These are phyloP conservation scores for Drosophila lowei DNA, from an alignment of 1,140 invertebrate genomes.

Conservation along the genomic window DNA sequence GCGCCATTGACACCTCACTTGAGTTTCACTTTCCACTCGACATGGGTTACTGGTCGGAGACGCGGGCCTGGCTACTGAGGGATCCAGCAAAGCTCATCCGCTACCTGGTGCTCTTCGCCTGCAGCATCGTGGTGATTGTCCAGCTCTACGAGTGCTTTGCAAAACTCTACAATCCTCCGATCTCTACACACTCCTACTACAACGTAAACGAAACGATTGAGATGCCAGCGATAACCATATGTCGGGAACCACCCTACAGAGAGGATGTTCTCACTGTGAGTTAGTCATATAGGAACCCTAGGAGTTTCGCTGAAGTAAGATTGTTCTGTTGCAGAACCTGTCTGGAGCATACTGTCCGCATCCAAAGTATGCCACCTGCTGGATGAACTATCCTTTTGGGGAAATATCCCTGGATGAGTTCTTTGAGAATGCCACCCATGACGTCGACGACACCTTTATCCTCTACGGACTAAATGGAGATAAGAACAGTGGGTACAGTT, in stretches of 20 bases:
- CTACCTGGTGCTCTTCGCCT: conserved; percentile 76
- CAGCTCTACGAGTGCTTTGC: conserved; percentile 85
- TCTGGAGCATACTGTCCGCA: conserved; percentile 71
- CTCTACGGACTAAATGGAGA: conserved; percentile 60
- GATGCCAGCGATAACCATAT: conserved; percentile 87
- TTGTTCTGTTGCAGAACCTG: conserved; percentile 34
- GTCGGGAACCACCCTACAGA: conserved; percentile 86
- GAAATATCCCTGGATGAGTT: conserved; percentile 83
- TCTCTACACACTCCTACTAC: conserved; percentile 86
- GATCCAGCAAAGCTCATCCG: conserved; percentile 78
- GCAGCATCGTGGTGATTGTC: conserved; percentile 76
- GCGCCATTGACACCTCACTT: conserved; percentile 43
- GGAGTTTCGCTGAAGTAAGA: too few relatives aligned
- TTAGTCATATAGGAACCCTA: neutral
- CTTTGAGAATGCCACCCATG: conserved; percentile 85
- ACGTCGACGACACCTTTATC: conserved; percentile 78
- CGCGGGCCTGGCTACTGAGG: conserved; percentile 68
- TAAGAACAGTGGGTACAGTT: conserved; percentile 44
- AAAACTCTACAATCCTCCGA: conserved; percentile 85
- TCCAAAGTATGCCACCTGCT: conserved; percentile 84
- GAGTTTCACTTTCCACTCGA: conserved; percentile 52
- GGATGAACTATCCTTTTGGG: conserved; percentile 85
- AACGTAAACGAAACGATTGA: conserved; percentile 86
- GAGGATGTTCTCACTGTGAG: conserved; percentile 84
- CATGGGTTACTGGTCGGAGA: conserved; percentile 78